Evolutionary conservation across 2,113 vertebrate species (phyloP).

Genomic region (Sinocyclocheilus maitianheensis): DNA sequence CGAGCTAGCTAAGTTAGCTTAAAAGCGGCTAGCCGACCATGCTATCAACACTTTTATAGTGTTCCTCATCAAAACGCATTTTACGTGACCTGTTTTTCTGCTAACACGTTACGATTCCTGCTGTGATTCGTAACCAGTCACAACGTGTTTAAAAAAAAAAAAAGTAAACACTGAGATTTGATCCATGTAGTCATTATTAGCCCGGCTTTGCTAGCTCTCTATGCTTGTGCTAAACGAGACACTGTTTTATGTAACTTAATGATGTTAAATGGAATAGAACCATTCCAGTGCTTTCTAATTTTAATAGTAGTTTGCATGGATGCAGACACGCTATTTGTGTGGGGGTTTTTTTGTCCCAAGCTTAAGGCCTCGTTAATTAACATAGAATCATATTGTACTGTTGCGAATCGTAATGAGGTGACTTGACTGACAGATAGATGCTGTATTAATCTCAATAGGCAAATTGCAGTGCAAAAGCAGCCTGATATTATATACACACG

Average conservation of each 20-base stretch:
- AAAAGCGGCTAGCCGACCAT: slow-evolving; percentile 55
- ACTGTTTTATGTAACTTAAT: not conserved
- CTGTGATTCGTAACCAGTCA: not conserved
- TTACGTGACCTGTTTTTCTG: not conserved
- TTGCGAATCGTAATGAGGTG: not conserved
- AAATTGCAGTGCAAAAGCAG: not conserved
- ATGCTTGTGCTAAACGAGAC: slow-evolving; percentile 2
- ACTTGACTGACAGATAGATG: not conserved
- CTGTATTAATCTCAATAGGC: not conserved
- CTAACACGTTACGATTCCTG: not conserved
- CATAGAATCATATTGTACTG: not conserved
- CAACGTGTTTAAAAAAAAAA: not conserved
- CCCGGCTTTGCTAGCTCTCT: slow-evolving; percentile 17
- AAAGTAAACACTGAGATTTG: not conserved
- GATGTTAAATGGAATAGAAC: not conserved
- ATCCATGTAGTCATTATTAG: slow-evolving; percentile 1
- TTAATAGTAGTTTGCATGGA: not conserved
- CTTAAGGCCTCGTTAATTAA: not conserved
- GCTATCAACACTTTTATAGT: not conserved
- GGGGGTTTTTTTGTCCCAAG: no score
- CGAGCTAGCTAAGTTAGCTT: slow-evolving; percentile 25
- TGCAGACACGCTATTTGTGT: not conserved
- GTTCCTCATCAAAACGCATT: not conserved
- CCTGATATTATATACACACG: not conserved
- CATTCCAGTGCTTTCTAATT: not conserved